Percentiles rank a stretch among this genome's conserved stretches.
Evolutionary conservation across 2,888 invertebrate genomes (phyloP).

Genomic region (Volucella inflata): DNA sequence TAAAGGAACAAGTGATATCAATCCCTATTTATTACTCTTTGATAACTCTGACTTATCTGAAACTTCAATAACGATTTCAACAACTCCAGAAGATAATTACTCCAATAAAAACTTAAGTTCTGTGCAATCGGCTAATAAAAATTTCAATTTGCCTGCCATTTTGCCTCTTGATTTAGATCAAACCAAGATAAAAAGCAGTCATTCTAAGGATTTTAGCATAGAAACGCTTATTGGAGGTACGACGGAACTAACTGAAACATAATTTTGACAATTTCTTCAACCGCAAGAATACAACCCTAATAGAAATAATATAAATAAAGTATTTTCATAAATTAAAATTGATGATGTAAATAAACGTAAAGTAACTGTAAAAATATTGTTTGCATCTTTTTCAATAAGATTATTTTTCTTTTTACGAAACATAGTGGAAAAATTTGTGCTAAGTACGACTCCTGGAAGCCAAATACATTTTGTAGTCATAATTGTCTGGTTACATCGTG

Average conservation of each 20-base stretch:
- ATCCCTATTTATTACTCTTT: slow-evolving; percentile 80
- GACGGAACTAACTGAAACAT: slow-evolving; percentile 79
- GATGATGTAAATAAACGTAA: slow-evolving; percentile 54
- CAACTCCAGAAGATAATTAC: slow-evolving; percentile 78
- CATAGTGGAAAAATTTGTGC: neutral
- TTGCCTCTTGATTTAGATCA: slow-evolving; percentile 80
- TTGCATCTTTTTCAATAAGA: slow-evolving; percentile 61
- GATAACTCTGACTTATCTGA: slow-evolving; percentile 81
- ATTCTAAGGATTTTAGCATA: slow-evolving; percentile 83
- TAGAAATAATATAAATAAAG: slow-evolving; percentile 27
- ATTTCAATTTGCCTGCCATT: slow-evolving; percentile 77
- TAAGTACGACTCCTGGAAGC: no score
- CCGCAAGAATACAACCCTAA: slow-evolving; percentile 28
- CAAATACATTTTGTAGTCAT: no score
- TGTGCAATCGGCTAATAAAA: slow-evolving; percentile 68
- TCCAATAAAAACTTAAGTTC: slow-evolving; percentile 68
- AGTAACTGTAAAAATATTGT: slow-evolving; percentile 55
- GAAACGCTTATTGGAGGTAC: slow-evolving; percentile 83
- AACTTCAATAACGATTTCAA: slow-evolving; percentile 78
- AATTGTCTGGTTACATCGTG: no score
- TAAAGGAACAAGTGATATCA: slow-evolving; percentile 62
- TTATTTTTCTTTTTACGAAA: slow-evolving; percentile 23
- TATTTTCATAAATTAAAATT: slow-evolving; percentile 70
- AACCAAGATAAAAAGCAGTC: slow-evolving; percentile 79
- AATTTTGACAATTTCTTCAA: slow-evolving; percentile 56